Percentiles rank a stretch among this genome's conserved stretches.
These are phyloP conservation scores for Sparus aurata DNA, from an alignment of 2,797 vertebrate genomes.

Conservation along the genomic window DNA sequence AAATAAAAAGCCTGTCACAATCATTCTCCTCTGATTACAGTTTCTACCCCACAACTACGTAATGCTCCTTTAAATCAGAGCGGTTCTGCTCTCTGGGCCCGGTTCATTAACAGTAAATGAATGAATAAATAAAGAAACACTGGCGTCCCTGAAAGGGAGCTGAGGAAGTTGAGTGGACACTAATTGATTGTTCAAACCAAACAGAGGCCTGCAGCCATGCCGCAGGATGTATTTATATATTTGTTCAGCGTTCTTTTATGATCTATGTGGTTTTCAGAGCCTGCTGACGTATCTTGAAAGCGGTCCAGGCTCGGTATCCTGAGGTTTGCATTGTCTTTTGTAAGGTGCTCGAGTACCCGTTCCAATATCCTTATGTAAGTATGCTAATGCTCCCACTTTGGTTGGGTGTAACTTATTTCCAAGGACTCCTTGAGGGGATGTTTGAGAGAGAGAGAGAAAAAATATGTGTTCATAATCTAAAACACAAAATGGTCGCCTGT, in stretches of 20 bases:
- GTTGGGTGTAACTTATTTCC: constrained; percentile 49
- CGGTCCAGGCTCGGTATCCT: constrained; percentile 5
- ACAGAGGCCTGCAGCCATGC: not conserved
- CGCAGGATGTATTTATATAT: constrained; percentile 13
- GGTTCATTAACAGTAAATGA: constrained; percentile 18
- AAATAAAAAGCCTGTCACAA: too few relatives aligned
- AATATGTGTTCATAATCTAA: constrained; percentile 56
- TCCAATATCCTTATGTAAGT: constrained; percentile 56
- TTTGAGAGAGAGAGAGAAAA: constrained; percentile 29
- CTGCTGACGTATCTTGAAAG: constrained; percentile 37
- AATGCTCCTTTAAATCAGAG: constrained; percentile 1
- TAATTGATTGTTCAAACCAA: constrained; percentile 35
- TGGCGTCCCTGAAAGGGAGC: not conserved
- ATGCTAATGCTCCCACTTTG: constrained; percentile 61
- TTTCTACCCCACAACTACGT: too few relatives aligned
- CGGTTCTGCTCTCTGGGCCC: not conserved
- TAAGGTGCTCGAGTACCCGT: constrained; percentile 20
- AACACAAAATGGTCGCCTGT: constrained; percentile 45
- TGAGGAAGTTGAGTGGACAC: not conserved
- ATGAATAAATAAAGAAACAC: constrained; percentile 5
- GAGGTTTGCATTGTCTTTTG: constrained; percentile 38
- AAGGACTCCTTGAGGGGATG: constrained; percentile 61
- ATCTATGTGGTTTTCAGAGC: constrained; percentile 24
- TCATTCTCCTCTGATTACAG: too few relatives aligned
- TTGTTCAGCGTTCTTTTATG: not conserved